Evolutionary conservation across 2,888 invertebrate genomes (phyloP).

Genomic region (Candidula unifasciata): DNA sequence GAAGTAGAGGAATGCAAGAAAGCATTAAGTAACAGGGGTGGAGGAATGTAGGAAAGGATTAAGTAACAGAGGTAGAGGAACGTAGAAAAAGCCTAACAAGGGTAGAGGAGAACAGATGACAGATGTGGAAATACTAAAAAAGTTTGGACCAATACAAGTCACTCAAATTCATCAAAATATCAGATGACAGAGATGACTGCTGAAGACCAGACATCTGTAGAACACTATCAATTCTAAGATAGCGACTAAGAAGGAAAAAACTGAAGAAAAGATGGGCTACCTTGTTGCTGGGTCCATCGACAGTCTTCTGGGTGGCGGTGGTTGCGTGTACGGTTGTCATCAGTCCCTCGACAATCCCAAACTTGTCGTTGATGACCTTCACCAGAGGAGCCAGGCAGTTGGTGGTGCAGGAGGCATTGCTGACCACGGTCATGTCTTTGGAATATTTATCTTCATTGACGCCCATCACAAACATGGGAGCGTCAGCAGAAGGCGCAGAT

Average conservation of each 20-base stretch:
- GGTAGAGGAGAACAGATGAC: too few species aligned
- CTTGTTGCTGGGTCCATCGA: conserved; percentile 92
- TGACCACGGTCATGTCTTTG: conserved; percentile 82
- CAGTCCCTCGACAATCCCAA: conserved; percentile 93
- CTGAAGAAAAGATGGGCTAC: conserved; percentile 17
- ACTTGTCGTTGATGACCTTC: conserved; percentile 97
- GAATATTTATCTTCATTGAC: conserved; percentile 95
- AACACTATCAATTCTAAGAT: too few species aligned
- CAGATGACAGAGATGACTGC: too few species aligned
- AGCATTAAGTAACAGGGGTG: too few species aligned
- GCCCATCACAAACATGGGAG: conserved; percentile 99
- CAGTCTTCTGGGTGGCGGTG: conserved; percentile 98
- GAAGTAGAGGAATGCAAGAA: too few species aligned
- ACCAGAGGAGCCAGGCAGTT: conserved; percentile 98
- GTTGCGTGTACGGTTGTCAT: conserved; percentile 99
- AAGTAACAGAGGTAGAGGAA: too few species aligned
- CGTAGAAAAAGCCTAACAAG: too few species aligned
- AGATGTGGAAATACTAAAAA: too few species aligned
- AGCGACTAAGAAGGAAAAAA: not conserved
- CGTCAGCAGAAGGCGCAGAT: conserved; percentile 98
- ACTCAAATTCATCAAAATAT: too few species aligned
- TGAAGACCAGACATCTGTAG: too few species aligned
- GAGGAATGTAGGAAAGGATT: too few species aligned
- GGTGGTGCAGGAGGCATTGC: conserved; percentile 98
- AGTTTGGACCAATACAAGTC: too few species aligned